Base-by-base conservation (phyloP, 2,113 vertebrate genomes). In the Oreotrochilus melanogaster region DNA sequence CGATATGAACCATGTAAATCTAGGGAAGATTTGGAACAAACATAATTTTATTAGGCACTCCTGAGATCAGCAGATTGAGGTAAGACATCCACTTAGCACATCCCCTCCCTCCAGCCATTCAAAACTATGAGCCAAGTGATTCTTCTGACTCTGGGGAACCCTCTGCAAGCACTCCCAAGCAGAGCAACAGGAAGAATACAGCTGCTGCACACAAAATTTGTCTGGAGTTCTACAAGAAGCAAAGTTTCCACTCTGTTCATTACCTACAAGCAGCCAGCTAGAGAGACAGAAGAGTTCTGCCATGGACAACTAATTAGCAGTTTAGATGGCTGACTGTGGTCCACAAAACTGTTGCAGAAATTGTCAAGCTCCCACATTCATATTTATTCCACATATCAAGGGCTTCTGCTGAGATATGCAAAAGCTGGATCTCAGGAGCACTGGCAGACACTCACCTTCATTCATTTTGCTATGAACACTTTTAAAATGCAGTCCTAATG, bases 41-140 rank as follows among this genome's bases (percentile, higher is more conserved):
- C 71, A 47, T 39, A 31, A 60, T 69, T 56, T 79, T n/a, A 73
- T 61, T 47, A 67, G 45, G 51, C 9, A 66, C 45, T 72, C 23
- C 42, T 18, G 33, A 0, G 0, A 62, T 28, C 45, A 83, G 37
- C 25, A 61, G 54, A 67, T 3, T 57, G 12, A 27, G 14, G 7
- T n/a, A 70, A 72, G 42, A 28, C 23, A 90, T 1, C 42, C 53
- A 51, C 43, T 30, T 30, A 86, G 45, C 24, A 35, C 22, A 54
- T 25, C 79, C 39, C 53, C 62, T n/a, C 30, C 61, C 71, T 61
- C 14, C 60, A n/a, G 25, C 18, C 61, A 75, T 4, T 31, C 17
- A 72, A 69, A 93, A 47, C 23, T 39, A 39, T 19, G 21, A 85
- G 71, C 19, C 10, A 67, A 87, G 14, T 12, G 14, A 39, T 35